These are phyloP conservation scores for Eristalinus aeneus DNA, from an alignment of 2,888 invertebrate species.

Conservation along the genomic window DNA sequence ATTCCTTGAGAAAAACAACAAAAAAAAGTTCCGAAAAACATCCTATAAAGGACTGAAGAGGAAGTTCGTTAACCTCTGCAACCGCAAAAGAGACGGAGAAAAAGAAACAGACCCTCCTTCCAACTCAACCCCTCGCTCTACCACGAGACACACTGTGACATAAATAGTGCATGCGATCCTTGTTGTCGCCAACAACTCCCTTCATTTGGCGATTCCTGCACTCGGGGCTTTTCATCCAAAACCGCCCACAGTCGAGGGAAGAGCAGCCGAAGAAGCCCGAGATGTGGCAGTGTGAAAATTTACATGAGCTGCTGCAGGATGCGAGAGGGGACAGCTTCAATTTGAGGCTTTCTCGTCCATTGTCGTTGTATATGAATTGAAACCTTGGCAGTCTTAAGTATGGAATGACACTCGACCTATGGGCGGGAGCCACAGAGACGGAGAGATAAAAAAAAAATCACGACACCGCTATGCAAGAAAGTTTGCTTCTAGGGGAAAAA, in stretches of 20 bases:
- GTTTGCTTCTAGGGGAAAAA: not conserved
- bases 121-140: conserved; percentile 7
- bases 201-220: conserved; percentile 44
- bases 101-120: not conserved
- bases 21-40: conserved; percentile 2
- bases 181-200: conserved; percentile 16
- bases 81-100: not conserved
- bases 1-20: not conserved
- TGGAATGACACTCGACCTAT: conserved; percentile 33
- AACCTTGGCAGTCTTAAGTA: conserved; percentile 30
- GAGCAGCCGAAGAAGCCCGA: conserved; percentile 32
- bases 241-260: conserved; percentile 24
- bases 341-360: not conserved
- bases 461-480: not conserved
- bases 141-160: conserved; percentile 1
- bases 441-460: not conserved
- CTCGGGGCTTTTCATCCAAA: conserved; percentile 8
- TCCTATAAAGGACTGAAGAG: conserved; percentile 12
- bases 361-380: conserved; percentile 32
- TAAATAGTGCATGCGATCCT: not conserved
- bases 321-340: not conserved
- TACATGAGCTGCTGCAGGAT: not conserved
- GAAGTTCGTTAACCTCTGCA: conserved; percentile 46
- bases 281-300: conserved; percentile 20
- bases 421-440: not conserved